phyloP scores from a whole-genome alignment of 2,113 vertebrate genomes.

The Rhizomys pruinosus region DNA sequence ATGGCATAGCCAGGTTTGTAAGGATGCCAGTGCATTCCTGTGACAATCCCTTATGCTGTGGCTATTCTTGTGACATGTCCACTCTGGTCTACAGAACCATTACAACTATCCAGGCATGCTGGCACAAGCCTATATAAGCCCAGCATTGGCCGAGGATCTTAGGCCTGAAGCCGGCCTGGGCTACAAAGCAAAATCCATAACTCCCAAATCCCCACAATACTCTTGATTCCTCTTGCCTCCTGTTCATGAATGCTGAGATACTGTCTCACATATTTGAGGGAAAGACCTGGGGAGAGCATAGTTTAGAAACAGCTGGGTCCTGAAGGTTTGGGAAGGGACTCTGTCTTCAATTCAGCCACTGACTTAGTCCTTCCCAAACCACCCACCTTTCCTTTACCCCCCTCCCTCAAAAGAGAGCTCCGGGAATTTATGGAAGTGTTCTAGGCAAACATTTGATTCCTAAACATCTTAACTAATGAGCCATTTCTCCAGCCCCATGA shows the following conservation, averaged over 20 bases:
- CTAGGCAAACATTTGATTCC: too few relatives aligned
- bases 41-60: not conserved
- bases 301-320: constrained; percentile 7
- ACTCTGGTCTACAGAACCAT: not conserved
- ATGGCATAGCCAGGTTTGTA: not conserved
- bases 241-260: too few relatives aligned
- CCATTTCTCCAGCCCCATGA: too few relatives aligned
- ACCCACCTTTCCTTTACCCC: not conserved
- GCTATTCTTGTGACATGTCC: not conserved
- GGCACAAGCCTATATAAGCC: not conserved
- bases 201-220: too few relatives aligned
- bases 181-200: not conserved
- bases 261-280: too few relatives aligned
- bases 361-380: not conserved
- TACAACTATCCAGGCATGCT: not conserved
- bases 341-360: not conserved
- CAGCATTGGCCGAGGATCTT: not conserved
- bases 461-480: too few relatives aligned
- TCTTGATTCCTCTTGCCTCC: too few relatives aligned
- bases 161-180: not conserved
- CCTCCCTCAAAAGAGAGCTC: too few relatives aligned
- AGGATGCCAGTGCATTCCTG: not conserved
- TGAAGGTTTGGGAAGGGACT: not conserved
- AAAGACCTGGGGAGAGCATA: not conserved
- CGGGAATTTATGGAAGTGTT: too few relatives aligned